A percentile compares a stretch with the other conserved stretches of the same genome.
These are phyloP conservation scores for Thelohanellus kitauei DNA, from an alignment of 30 jellyfish, hydroid and myxozoan genomes.

Conservation along the genomic window DNA sequence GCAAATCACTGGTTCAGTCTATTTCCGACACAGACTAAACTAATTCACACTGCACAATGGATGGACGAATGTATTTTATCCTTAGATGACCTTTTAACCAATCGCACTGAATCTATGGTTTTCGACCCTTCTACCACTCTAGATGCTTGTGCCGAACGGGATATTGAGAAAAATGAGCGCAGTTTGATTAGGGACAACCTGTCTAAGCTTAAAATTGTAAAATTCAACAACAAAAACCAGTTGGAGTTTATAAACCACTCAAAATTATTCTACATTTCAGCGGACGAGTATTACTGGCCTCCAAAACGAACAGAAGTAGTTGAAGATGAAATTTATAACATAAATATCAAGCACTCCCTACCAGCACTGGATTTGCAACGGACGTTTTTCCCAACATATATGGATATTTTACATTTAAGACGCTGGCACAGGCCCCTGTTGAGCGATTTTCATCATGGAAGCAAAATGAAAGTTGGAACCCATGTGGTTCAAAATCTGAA, in stretches of 20 bases:
- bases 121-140: too few species aligned
- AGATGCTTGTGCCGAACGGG: too few species aligned
- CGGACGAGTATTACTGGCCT: background rate
- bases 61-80: too few species aligned
- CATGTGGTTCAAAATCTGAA: conserved; percentile 20
- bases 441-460: conserved; percentile 12
- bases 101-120: background rate
- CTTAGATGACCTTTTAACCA: background rate
- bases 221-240: too few species aligned
- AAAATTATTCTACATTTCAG: too few species aligned
- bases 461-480: conserved; percentile 8
- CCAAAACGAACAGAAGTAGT: background rate
- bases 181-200: background rate
- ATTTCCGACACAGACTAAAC: background rate
- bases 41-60: background rate
- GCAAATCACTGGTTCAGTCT: background rate
- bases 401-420: conserved; percentile 31
- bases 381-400: conserved; percentile 58
- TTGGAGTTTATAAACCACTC: too few species aligned
- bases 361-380: conserved; percentile 75
- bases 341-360: conserved; percentile 31
- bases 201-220: too few species aligned
- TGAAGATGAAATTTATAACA: background rate
- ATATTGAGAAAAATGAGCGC: too few species aligned
- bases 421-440: conserved; percentile 44